phyloP scores from a whole-genome alignment of 2,888 invertebrate species.

The Lasioglossum leucozonium region DNA sequence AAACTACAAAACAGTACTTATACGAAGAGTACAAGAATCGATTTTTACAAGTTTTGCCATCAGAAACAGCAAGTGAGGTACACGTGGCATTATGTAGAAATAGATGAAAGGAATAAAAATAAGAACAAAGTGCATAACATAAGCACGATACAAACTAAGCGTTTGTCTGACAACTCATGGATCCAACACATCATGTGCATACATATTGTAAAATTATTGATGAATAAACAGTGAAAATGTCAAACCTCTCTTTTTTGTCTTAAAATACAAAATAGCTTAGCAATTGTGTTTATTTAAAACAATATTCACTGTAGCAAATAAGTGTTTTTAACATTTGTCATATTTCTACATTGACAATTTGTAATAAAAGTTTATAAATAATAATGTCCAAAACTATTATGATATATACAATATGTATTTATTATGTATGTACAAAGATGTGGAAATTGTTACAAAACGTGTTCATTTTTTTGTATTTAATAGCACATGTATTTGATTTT shows the following conservation, averaged over 20 bases:
- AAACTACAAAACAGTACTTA: constrained; percentile 60
- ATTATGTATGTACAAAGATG: constrained; percentile 74
- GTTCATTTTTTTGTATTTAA: constrained; percentile 60
- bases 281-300: constrained; percentile 15
- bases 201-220: constrained; percentile 81
- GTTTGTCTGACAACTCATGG: constrained; percentile 74
- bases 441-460: constrained; percentile 60
- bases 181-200: constrained; percentile 78
- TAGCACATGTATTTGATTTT: constrained; percentile 55
- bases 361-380: constrained; percentile 11
- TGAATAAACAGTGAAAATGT: constrained; percentile 81
- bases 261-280: constrained; percentile 20
- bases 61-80: constrained; percentile 72
- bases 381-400: constrained; percentile 16
- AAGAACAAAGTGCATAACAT: constrained; percentile 70
- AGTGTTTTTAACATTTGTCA: neutral
- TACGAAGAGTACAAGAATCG: constrained; percentile 63
- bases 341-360: constrained; percentile 8
- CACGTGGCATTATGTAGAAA: constrained; percentile 76
- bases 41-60: constrained; percentile 74
- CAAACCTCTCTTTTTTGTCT: constrained; percentile 50
- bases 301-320: constrained; percentile 20
- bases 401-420: constrained; percentile 60
- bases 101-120: constrained; percentile 62
- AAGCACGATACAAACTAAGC: constrained; percentile 72